Conservation (phyloP, 2,888 invertebrate genomes). For the Gari tellinella region DNA sequence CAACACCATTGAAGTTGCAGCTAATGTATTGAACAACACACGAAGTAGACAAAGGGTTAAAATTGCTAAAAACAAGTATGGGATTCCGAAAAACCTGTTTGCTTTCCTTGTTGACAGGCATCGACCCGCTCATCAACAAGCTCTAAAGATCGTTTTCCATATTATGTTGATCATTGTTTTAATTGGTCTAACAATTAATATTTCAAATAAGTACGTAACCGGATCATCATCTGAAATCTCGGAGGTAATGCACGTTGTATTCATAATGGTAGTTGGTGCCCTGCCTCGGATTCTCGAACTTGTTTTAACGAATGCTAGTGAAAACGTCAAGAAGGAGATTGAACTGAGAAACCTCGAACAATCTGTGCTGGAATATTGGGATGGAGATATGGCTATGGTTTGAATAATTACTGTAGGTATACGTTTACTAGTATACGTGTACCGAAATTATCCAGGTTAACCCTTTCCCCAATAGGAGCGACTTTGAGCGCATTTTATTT, state of each 20-base stretch:
- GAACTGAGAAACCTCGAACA: slow-evolving; percentile 25
- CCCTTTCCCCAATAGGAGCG: too few species aligned
- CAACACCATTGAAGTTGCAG: slow-evolving; percentile 12
- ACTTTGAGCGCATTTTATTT: too few species aligned
- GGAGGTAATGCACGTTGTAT: slow-evolving; percentile 54
- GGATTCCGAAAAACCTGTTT: slow-evolving; percentile 42
- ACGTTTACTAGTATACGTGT: too few species aligned
- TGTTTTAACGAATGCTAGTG: slow-evolving; percentile 16
- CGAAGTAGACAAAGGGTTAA: slow-evolving; percentile 13
- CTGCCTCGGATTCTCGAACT: slow-evolving; percentile 35
- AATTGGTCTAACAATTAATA: slow-evolving; percentile 25
- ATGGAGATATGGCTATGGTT: too few species aligned
- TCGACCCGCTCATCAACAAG: slow-evolving; percentile 37
- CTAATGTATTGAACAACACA: too few species aligned
- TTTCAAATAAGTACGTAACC: slow-evolving; percentile 12
- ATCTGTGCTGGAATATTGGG: slow-evolving; percentile 31
- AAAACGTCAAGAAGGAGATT: slow-evolving; percentile 22
- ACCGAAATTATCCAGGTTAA: too few species aligned
- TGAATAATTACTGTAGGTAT: too few species aligned
- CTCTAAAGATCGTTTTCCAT: slow-evolving; percentile 30
- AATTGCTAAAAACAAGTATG: slow-evolving; percentile 24
- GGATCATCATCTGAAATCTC: slow-evolving; percentile 39
- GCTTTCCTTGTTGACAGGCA: slow-evolving; percentile 20
- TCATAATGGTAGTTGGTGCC: slow-evolving; percentile 46
- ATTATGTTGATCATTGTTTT: slow-evolving; percentile 24